Evolutionary conservation across 2,797 vertebrate genomes (phyloP).

Genomic region (Podarcis siculus): DNA sequence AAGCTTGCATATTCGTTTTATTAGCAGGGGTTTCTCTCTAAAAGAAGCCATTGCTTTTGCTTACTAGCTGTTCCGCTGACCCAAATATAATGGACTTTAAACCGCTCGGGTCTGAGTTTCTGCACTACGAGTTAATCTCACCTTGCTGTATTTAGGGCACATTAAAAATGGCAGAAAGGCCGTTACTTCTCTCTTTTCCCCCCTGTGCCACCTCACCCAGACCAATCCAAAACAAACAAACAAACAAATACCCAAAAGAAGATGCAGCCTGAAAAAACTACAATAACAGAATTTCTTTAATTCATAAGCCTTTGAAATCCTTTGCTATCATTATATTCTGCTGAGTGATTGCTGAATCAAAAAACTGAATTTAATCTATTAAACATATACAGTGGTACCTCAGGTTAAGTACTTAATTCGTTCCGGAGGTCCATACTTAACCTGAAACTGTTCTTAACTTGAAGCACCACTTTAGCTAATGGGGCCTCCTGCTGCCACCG

Average conservation of each 20-base stretch:
- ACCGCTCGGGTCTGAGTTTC: rapidly evolving
- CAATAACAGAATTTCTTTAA: background rate
- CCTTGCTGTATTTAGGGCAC: background rate
- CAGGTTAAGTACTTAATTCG: no score
- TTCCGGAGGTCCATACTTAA: no score
- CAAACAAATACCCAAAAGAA: no score
- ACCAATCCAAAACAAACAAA: background rate
- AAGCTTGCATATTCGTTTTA: background rate
- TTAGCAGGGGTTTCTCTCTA: background rate
- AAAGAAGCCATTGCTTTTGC: background rate
- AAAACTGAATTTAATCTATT: background rate
- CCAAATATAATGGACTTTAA: background rate
- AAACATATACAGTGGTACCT: background rate
- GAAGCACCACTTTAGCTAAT: no score
- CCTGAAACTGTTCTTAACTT: no score
- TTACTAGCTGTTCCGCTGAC: background rate
- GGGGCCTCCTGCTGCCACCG: no score
- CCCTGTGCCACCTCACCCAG: no score
- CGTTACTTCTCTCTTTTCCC: background rate
- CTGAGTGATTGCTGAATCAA: background rate
- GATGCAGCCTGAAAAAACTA: background rate
- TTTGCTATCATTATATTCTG: background rate
- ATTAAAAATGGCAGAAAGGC: background rate
- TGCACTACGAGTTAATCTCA: rapidly evolving
- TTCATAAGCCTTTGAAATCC: background rate